These are phyloP conservation scores for Pristionchus arcanus DNA, from an alignment of 2,888 invertebrate genomes.

Conservation along the genomic window DNA sequence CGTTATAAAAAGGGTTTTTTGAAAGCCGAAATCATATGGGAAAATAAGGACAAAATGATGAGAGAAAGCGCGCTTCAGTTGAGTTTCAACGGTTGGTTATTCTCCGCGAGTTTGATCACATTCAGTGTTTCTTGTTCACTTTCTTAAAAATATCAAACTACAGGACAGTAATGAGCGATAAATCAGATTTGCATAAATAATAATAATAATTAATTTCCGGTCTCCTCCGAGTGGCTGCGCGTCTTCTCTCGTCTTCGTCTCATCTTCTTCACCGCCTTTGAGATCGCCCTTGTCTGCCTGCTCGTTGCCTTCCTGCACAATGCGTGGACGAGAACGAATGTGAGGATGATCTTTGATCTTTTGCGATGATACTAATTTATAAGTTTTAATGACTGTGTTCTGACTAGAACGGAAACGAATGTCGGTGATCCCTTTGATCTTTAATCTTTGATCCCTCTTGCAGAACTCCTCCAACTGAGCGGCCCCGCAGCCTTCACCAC, in stretches of 20 bases:
- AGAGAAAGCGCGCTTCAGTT: too few relatives aligned
- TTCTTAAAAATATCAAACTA: too few relatives aligned
- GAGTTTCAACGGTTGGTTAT: too few relatives aligned
- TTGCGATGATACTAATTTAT: too few relatives aligned
- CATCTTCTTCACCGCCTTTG: neutral
- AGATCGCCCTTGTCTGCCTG: neutral
- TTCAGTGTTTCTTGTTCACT: too few relatives aligned
- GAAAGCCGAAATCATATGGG: too few relatives aligned
- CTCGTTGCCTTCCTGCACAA: neutral
- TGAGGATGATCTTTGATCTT: neutral
- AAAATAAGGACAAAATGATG: too few relatives aligned
- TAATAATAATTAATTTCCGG: neutral
- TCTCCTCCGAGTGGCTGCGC: conserved; percentile 30
- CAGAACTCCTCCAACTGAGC: conserved; percentile 31
- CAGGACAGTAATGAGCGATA: too few relatives aligned
- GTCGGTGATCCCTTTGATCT: neutral
- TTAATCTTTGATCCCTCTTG: neutral
- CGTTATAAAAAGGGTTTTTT: too few relatives aligned
- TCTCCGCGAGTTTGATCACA: too few relatives aligned
- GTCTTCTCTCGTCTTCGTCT: conserved; percentile 7
- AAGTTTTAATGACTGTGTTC: too few relatives aligned
- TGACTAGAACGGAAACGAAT: neutral
- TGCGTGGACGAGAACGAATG: neutral
- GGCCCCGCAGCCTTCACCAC: neutral
- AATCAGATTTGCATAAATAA: neutral